Conservation (phyloP, 2,888 invertebrate genomes). For the Athalia circularis region DNA sequence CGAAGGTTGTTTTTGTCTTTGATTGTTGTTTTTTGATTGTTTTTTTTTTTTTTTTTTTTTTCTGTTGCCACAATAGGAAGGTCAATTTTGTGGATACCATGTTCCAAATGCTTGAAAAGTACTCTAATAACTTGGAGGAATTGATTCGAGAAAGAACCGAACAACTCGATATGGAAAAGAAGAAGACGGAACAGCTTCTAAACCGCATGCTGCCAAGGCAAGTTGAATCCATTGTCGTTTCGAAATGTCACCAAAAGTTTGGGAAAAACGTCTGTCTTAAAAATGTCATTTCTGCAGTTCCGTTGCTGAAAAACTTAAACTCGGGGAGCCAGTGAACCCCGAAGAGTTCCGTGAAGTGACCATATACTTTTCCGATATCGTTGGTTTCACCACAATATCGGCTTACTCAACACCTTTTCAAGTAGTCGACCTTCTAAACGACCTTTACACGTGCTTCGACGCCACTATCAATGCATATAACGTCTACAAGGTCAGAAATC, state of each 20-base stretch:
- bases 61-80: constrained; percentile 78
- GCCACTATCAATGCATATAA: constrained; percentile 94
- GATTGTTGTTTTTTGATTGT: background rate
- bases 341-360: constrained; percentile 95
- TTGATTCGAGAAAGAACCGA: constrained; percentile 94
- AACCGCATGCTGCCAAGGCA: constrained; percentile 93
- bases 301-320: constrained; percentile 93
- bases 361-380: constrained; percentile 96
- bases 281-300: constrained; percentile 77
- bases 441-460: constrained; percentile 95
- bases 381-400: constrained; percentile 94
- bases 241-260: too few relatives aligned
- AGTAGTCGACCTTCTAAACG: constrained; percentile 93
- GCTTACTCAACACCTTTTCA: constrained; percentile 94
- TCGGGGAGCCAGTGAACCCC: constrained; percentile 93
- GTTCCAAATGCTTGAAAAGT: constrained; percentile 97
- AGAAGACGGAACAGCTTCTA: constrained; percentile 94
- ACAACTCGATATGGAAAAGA: constrained; percentile 95
- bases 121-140: constrained; percentile 95
- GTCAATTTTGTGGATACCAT: constrained; percentile 97
- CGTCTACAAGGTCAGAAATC: constrained; percentile 84
- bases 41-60: background rate
- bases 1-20: constrained; percentile 2
- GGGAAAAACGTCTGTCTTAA: too few relatives aligned
- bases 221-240: constrained; percentile 46